Evolutionary conservation across 2,888 invertebrate species (phyloP).

Genomic region (Microplitis deprimator): DNA sequence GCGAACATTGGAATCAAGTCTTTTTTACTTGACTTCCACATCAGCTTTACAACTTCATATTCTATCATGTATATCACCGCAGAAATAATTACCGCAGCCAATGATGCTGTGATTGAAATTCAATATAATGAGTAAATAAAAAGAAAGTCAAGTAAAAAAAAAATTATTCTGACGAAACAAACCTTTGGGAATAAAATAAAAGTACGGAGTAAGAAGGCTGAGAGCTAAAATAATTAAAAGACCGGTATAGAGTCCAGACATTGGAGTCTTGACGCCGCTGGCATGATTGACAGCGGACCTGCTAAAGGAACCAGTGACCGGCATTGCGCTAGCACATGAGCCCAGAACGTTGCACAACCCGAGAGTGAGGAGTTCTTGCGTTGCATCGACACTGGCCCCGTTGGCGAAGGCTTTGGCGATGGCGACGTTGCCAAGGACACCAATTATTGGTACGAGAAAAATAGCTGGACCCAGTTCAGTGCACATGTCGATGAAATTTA

Average conservation of each 20-base stretch:
- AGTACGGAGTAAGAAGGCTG: conserved; percentile 89
- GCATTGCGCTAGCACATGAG: conserved; percentile 91
- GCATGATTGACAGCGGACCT: conserved; percentile 95
- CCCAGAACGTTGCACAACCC: conserved; percentile 89
- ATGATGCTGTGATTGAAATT: conserved; percentile 74
- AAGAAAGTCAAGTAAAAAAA: conserved; percentile 2
- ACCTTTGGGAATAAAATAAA: conserved; percentile 88
- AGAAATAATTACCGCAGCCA: conserved; percentile 94
- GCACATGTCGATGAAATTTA: conserved; percentile 80
- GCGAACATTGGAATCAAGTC: conserved; percentile 86
- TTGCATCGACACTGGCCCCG: conserved; percentile 87
- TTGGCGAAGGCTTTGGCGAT: conserved; percentile 94
- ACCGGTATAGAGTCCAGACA: conserved; percentile 89
- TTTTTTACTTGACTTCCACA: conserved; percentile 87
- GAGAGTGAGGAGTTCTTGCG: conserved; percentile 90
- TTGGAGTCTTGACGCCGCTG: conserved; percentile 92
- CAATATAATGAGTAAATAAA: conserved; percentile 19
- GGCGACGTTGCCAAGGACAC: conserved; percentile 93
- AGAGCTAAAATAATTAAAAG: conserved; percentile 86
- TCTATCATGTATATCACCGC: conserved; percentile 97
- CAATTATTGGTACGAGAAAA: conserved; percentile 89
- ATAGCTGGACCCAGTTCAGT: conserved; percentile 88
- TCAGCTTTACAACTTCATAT: conserved; percentile 87
- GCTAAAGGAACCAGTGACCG: conserved; percentile 91
- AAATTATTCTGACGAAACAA: conserved; percentile 11